Base-by-base conservation (phyloP, 1,140 invertebrate genomes). In the Mylabris phalerata region DNA sequence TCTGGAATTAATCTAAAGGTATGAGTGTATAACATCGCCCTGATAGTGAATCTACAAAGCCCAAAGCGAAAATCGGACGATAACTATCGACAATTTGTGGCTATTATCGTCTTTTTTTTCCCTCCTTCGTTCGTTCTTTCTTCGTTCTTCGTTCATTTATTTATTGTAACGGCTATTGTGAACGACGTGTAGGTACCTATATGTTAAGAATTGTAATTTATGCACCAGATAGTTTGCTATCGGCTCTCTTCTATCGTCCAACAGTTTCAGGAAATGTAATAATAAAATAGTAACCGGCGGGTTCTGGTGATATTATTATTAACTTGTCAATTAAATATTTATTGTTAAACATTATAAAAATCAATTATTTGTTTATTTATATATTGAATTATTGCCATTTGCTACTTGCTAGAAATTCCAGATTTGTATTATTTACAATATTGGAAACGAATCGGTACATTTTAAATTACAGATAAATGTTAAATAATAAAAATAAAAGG, bases 1-100 rank as follows among this genome's bases (percentile, higher is more conserved):
- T 67, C 45, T 59, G 58, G 61, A 63, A 63, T 63, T 63, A 63
- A 52, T 54, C 57, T 57, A 50, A 50, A 48, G 43, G 52, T 59
- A 59, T 27, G 50, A 26, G 11, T 11, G 47, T 46, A 55, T 47
- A 62, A 59, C 60, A 56, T 63, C 61, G 52, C 40, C 9, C 41
- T 59, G 60, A 59, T 59, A 59, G 58, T 48, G 50, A 63, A 56
- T 63, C 57, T 59, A 48, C 46, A 38, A 50, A 48, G 57, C 57
- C 62, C 32, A 44, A 40, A 46, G 46, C 41, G 42, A 32, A 47
- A 55, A 48, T 47, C 44, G 38, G 52, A 48, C 62, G 62, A 67
- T 66, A 60, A 64, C 59, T 56, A 64, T 66, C 60, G 57, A 62
- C 62, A 67, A 67, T 67, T 67, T 59, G 51, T 46, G 51, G 42